Base-by-base conservation (phyloP, 1,140 invertebrate genomes). In the Anastrepha obliqua region DNA sequence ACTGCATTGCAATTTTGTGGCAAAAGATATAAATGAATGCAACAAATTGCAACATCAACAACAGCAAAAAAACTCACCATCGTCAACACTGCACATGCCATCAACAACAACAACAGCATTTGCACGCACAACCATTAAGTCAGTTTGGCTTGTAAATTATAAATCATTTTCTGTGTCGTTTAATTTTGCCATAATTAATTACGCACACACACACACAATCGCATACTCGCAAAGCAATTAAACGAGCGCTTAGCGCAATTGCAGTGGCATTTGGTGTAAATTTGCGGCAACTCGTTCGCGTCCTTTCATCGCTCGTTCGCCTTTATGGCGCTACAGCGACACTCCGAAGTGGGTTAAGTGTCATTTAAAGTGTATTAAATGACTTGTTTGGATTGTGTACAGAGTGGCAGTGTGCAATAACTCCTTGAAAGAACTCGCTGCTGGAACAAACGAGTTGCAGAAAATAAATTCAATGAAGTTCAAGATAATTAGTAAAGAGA, bases 121-220 rank as follows among this genome's bases (percentile, higher is more conserved):
- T n/a, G 13, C 42, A 20, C 9, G 9, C n/a, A 11, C 47, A 29
- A 81, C 17, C 29, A 47, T 81, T 58, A 81, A 81, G 74, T 81
- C 17, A 55, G 74, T 81, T 81, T 55, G 74, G 74, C 47, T 81
- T 81, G 74, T 81, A 81, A 81, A 81, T 81, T 81, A 81, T 81
- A 81, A 81, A 81, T 81, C 74, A 81, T 81, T 81, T 81, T 81
- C 47, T 81, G 47, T 81, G 74, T 81, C 74, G 74, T 81, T 81
- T 81, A 81, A 81, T 81, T 81, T 81, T 81, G 74, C 20, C 74
- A 81, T 81, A 81, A 81, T 81, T 81, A 81, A 81, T 81, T 81
- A 81, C 47, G 17, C 47, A 81, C 7, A 81, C 47, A 81, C 74
- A 81, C 74, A 4, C 74, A 81, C 7, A 17, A 17, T 11, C 74